These are phyloP conservation scores for Lithophane socia DNA, from an alignment of 2,888 invertebrate species.

Conservation along the genomic window DNA sequence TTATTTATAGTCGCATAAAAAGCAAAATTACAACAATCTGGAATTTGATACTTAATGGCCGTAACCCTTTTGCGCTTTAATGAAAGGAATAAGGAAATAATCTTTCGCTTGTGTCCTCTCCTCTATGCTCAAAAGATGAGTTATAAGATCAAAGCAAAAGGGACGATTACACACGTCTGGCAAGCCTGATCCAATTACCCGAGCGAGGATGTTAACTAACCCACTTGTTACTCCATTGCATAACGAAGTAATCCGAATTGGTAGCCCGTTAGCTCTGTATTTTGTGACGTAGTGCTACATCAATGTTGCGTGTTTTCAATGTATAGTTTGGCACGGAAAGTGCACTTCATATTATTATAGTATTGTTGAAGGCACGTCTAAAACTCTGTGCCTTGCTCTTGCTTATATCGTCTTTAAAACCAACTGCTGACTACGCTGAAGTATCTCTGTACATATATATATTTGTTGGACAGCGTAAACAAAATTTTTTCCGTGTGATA, in stretches of 20 bases:
- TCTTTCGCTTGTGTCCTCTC: slow-evolving; percentile 25
- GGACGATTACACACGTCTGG: slow-evolving; percentile 47
- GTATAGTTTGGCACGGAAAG: slow-evolving; percentile 28
- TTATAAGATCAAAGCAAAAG: slow-evolving; percentile 51
- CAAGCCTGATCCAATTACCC: slow-evolving; percentile 57
- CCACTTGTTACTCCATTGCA: slow-evolving; percentile 56
- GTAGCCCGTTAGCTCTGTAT: slow-evolving; percentile 32
- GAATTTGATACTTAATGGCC: slow-evolving; percentile 2
- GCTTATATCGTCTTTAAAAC: not conserved
- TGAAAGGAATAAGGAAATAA: slow-evolving; percentile 37
- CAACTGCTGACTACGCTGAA: not conserved
- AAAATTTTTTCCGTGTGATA: slow-evolving; percentile 22
- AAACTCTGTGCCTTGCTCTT: slow-evolving; percentile 17
- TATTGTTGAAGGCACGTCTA: slow-evolving; percentile 25
- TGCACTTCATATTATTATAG: slow-evolving; percentile 21
- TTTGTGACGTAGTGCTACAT: slow-evolving; percentile 23
- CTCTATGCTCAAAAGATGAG: slow-evolving; percentile 35
- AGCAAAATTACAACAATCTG: slow-evolving; percentile 5
- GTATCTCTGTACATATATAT: slow-evolving; percentile 3
- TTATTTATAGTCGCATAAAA: not conserved
- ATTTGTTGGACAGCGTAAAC: slow-evolving; percentile 16
- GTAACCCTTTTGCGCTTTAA: slow-evolving; percentile 4
- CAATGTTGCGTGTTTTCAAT: slow-evolving; percentile 43
- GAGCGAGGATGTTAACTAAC: slow-evolving; percentile 58
- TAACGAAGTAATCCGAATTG: slow-evolving; percentile 47